A percentile compares a stretch with the other conserved stretches of the same genome.
phyloP scores from a whole-genome alignment of 2,797 vertebrate genomes.

The Nyctalus aviator region DNA sequence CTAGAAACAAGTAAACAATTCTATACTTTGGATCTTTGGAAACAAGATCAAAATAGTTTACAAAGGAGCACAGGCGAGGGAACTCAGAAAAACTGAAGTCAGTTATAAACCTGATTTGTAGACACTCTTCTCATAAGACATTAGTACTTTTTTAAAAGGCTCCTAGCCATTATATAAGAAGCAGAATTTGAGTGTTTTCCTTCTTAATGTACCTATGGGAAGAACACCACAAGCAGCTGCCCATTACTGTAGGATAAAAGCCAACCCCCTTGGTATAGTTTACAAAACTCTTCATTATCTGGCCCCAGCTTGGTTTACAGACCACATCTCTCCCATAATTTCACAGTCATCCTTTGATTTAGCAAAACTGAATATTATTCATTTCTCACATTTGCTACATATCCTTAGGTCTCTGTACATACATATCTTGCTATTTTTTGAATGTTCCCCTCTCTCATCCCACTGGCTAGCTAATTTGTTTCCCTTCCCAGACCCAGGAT shows the following conservation, averaged over 20 bases:
- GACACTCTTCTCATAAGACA: neutral
- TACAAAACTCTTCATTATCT: neutral
- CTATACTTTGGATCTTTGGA: slow-evolving; percentile 70
- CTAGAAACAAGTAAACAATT: slow-evolving; percentile 75
- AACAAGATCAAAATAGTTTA: slow-evolving; percentile 72
- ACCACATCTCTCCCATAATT: neutral
- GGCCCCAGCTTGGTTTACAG: neutral
- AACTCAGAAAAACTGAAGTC: slow-evolving; percentile 67
- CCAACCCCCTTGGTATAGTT: neutral
- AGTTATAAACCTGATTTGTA: slow-evolving; percentile 52
- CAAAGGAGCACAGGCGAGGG: slow-evolving; percentile 64
- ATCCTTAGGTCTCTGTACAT: neutral
- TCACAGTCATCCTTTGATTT: neutral
- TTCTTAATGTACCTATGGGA: neutral
- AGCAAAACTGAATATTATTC: neutral
- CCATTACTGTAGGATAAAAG: neutral
- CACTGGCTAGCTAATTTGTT: neutral
- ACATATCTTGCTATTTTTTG: neutral
- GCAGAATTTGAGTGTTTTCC: neutral
- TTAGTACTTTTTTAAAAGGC: neutral
- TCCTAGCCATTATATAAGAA: slow-evolving; percentile 5
- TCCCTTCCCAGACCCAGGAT: neutral
- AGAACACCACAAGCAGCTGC: neutral
- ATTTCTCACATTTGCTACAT: neutral
- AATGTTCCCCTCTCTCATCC: neutral